phyloP scores from a whole-genome alignment of 1,140 invertebrate genomes.

The Drosophila obscura region DNA sequence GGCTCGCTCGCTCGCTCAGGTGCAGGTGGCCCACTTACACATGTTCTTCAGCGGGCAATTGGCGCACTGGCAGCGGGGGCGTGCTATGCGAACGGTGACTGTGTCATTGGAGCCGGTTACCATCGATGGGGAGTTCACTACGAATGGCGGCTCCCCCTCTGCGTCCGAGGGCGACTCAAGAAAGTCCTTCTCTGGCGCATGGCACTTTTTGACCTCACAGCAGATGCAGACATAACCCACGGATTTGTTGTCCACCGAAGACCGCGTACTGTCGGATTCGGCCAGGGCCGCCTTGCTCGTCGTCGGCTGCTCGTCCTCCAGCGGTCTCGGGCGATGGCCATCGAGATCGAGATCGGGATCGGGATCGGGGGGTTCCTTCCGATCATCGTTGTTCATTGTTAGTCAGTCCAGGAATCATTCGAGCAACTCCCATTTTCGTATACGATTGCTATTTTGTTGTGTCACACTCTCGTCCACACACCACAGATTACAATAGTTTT shows the following conservation, averaged over 20 bases:
- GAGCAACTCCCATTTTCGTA: slow-evolving; percentile 55
- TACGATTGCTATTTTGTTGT: not conserved
- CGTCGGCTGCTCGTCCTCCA: slow-evolving; percentile 11
- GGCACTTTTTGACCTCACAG: slow-evolving; percentile 45
- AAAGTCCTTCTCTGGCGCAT: slow-evolving; percentile 29
- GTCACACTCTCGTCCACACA: not conserved
- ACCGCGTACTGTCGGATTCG: not conserved
- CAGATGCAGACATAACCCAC: slow-evolving; percentile 54
- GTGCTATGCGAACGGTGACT: slow-evolving; percentile 44
- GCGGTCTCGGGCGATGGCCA: not conserved
- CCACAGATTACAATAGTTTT: not conserved
- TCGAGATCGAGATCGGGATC: not conserved
- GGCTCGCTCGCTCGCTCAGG: slow-evolving; percentile 15
- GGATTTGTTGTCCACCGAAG: slow-evolving; percentile 29
- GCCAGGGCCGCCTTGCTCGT: slow-evolving; percentile 6
- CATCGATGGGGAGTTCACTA: slow-evolving; percentile 34
- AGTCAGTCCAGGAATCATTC: slow-evolving; percentile 10
- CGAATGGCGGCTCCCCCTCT: slow-evolving; percentile 21
- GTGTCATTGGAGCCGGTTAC: slow-evolving; percentile 33
- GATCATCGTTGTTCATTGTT: slow-evolving; percentile 14
- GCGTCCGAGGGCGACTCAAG: slow-evolving; percentile 32
- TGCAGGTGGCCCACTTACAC: slow-evolving; percentile 61
- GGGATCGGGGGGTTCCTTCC: not conserved
- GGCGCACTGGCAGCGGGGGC: slow-evolving; percentile 67
- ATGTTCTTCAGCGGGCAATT: slow-evolving; percentile 76